Base-by-base conservation (phyloP, 2,888 invertebrate genomes). In the Hirtodrosophila cameraria region DNA sequence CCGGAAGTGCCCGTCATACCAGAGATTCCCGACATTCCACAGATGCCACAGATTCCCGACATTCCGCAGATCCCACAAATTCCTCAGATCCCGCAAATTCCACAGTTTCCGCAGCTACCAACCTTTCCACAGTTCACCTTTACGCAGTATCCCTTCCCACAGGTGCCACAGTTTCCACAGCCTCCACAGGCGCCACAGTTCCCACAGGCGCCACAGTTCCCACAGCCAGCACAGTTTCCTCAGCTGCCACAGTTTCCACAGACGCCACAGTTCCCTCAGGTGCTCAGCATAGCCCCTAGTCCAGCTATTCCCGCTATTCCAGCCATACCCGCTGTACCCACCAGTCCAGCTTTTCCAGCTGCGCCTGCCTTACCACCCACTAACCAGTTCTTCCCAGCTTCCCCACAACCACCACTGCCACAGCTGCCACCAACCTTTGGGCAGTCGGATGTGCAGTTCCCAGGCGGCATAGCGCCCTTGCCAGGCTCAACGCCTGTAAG, bases 341-440 rank as follows among this genome's bases (percentile, higher is more conserved):
- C 61, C 20, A 11, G 18, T 36, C 28, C 65, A 0, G 36, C 30
- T 15, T 20, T 39, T 15, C 64, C 62, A 5, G 36, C 28, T 2
- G 36, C 23, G 42, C 73, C 25, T 31, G 72, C 9, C 49, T 63
- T 9, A 43, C 72, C 43, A 36, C 75, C 38, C 54, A 84, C 43
- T 43, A 69, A 36, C 12, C 78, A 77, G 31, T 67, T 86, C 69
- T 81, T 85, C 28, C 86, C 88, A 0, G 68, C 83, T 2, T 75
- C 84, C 1, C 81, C 87, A 2, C 88, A 89, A 15, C 88, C 88
- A 1, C 83, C 87, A 2, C 63, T 88, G 13, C 77, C 88, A 0
- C 88, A 88, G 49, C 85, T 87, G 39, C 85, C 87, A 9, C 86
- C 89, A 3, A 73, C 75, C 1, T 89, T 89, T 42, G 57, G 75